Conservation (phyloP, 2,797 vertebrate genomes). For the Microctenopoma steveboyesi region DNA sequence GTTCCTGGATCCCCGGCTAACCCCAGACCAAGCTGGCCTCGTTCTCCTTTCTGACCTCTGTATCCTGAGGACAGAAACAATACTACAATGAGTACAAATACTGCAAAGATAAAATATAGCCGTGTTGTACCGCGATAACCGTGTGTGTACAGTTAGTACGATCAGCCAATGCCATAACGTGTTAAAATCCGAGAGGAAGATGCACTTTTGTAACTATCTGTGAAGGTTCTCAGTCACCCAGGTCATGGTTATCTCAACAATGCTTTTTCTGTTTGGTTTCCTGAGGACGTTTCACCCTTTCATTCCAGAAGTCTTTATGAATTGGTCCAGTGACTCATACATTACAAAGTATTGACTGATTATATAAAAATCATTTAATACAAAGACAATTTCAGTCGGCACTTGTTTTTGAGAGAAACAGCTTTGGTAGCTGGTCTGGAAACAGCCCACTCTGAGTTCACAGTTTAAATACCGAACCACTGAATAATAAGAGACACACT, state of each 20-base stretch:
- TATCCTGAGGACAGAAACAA: conserved; percentile 86
- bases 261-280: too few relatives aligned
- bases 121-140: background rate
- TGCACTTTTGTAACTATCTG: conserved; percentile 22
- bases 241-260: too few relatives aligned
- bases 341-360: conserved; percentile 40
- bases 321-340: conserved; percentile 29
- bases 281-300: too few relatives aligned
- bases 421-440: conserved; percentile 44
- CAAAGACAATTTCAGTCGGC: conserved; percentile 31
- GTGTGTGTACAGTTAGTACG: conserved; percentile 51
- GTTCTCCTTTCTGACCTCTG: conserved; percentile 97
- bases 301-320: conserved; percentile 5
- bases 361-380: conserved; percentile 29
- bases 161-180: conserved; percentile 61
- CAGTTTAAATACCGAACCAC: conserved; percentile 39
- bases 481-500: conserved; percentile 66
- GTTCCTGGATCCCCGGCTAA: conserved; percentile 90
- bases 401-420: conserved; percentile 35
- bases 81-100: conserved; percentile 40
- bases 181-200: conserved; percentile 35
- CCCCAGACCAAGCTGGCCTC: conserved; percentile 94
- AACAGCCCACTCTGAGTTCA: conserved; percentile 44
- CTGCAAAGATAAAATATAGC: background rate
- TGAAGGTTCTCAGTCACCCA: too few relatives aligned